These are phyloP conservation scores for Nomada fabriciana DNA, from an alignment of 2,888 invertebrate species.

Conservation along the genomic window DNA sequence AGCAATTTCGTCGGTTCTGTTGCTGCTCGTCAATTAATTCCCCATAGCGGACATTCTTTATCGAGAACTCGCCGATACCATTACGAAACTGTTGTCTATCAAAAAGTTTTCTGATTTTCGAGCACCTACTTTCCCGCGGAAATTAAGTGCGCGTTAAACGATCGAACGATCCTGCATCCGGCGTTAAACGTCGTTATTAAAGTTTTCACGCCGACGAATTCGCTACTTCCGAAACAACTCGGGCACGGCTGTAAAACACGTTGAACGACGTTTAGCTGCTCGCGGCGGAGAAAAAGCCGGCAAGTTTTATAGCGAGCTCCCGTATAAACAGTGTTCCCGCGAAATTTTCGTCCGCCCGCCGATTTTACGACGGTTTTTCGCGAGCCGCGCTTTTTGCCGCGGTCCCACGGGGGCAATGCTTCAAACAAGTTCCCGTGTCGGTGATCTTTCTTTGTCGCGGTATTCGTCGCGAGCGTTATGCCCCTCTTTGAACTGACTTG, in stretches of 20 bases:
- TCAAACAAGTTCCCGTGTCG: slow-evolving; percentile 34
- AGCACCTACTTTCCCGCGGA: background rate
- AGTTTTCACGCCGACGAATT: background rate
- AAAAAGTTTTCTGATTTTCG: background rate
- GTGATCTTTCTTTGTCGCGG: slow-evolving; percentile 21
- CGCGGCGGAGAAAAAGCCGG: background rate
- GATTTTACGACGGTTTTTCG: slow-evolving; percentile 39
- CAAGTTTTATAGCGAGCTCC: slow-evolving; percentile 7
- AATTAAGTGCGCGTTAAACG: background rate
- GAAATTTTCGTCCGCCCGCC: slow-evolving; percentile 24
- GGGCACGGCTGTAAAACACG: background rate
- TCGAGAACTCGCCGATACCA: too few species aligned
- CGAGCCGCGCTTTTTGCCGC: background rate
- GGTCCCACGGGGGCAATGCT: slow-evolving; percentile 19
- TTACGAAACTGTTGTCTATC: background rate
- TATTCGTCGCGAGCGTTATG: slow-evolving; percentile 20
- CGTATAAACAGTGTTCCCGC: slow-evolving; percentile 3
- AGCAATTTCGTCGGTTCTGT: slow-evolving; percentile 4
- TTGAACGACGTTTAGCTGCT: background rate
- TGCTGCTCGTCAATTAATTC: slow-evolving; percentile 38
- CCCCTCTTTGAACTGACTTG: slow-evolving; percentile 30
- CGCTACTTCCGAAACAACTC: background rate
- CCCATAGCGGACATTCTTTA: background rate
- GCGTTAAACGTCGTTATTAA: background rate
- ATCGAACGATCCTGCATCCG: background rate